Evolutionary conservation across 2,113 vertebrate genomes (phyloP), one percentile per base, ranked within the genome.

Genomic region (Archocentrus centrarchus): DNA sequence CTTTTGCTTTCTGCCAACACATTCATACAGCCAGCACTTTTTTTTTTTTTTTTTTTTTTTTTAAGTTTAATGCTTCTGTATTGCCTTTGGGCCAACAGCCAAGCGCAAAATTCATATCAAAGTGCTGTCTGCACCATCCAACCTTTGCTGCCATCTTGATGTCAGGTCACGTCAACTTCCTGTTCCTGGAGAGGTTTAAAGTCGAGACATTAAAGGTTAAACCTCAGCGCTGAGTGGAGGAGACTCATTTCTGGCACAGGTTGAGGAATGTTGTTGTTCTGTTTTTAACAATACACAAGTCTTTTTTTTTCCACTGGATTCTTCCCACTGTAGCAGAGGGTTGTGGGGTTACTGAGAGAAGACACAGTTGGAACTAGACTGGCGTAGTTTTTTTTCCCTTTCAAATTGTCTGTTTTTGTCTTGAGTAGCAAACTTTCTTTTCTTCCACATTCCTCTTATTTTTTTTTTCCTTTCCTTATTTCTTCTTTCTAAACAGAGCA

Each of bases 71-170:
- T 86, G 86, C 85, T 15, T 83, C 50, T 88, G 24, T 78, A 80
- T 82, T 86, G 91, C 86, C 58, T 90, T 82, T 86, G 84, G 91
- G 88, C 86, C 81, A 86, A 85, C 93, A 93, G 93, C 91, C 93
- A 91, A 89, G 86, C 84, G 91, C 91, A 90, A 95, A 95, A 85
- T 88, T 81, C 76, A 59, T 82, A 80, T 89, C 81, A 93, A 87
- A 27, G 87, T 89, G 90, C 91, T 78, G 70, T 91, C 88, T 91
- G 80, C 89, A 94, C 91, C 83, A 55, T 94, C 95, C 88, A 92
- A 96, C 96, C 96, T 96, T 94, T 94, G 94, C 75, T 94, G 96
- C 95, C 96, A 96, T 96, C 92, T 94, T 90, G 95, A 92, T 77
- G 92, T 96, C 94, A 86, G 93, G 91, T 92, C 89, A 93, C 93